phyloP scores from a whole-genome alignment of 2,888 invertebrate genomes.

The Bombylius major region DNA sequence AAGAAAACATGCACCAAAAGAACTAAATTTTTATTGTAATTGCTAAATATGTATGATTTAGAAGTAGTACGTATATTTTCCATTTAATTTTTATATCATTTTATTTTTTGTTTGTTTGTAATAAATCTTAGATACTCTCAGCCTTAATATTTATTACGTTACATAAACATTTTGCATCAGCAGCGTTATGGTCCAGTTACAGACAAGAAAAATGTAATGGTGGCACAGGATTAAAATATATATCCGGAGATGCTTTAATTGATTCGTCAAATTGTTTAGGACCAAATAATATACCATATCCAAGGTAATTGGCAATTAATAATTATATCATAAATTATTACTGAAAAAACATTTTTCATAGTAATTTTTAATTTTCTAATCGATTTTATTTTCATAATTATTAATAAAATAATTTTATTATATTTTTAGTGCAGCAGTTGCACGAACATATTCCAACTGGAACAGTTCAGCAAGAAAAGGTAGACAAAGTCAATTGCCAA shows the following conservation, averaged over 20 bases:
- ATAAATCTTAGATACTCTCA: slow-evolving; percentile 24
- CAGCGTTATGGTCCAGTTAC: slow-evolving; percentile 31
- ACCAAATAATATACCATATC: slow-evolving; percentile 72
- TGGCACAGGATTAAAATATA: slow-evolving; percentile 61
- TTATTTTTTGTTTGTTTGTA: not conserved
- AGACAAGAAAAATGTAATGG: slow-evolving; percentile 41
- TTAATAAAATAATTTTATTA: slow-evolving; percentile 12
- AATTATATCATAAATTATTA: not conserved
- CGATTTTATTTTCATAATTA: not conserved
- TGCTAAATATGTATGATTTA: too few species aligned
- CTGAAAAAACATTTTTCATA: too few species aligned
- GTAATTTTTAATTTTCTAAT: too few species aligned
- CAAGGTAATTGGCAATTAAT: slow-evolving; percentile 48
- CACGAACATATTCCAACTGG: slow-evolving; percentile 55
- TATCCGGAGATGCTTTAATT: slow-evolving; percentile 77
- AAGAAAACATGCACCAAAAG: too few species aligned
- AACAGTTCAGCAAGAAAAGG: slow-evolving; percentile 59
- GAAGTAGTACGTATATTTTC: too few species aligned
- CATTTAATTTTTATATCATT: not conserved
- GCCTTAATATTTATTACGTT: slow-evolving; percentile 27
- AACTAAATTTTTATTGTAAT: too few species aligned
- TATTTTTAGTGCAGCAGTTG: slow-evolving; percentile 55
- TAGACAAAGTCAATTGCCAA: slow-evolving; percentile 44
- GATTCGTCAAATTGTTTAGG: slow-evolving; percentile 67
- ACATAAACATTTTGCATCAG: slow-evolving; percentile 23